Evolutionary conservation across 2,888 invertebrate genomes (phyloP), one percentile per base, ranked within the genome.

Genomic region (Drosophila seclusa): DNA sequence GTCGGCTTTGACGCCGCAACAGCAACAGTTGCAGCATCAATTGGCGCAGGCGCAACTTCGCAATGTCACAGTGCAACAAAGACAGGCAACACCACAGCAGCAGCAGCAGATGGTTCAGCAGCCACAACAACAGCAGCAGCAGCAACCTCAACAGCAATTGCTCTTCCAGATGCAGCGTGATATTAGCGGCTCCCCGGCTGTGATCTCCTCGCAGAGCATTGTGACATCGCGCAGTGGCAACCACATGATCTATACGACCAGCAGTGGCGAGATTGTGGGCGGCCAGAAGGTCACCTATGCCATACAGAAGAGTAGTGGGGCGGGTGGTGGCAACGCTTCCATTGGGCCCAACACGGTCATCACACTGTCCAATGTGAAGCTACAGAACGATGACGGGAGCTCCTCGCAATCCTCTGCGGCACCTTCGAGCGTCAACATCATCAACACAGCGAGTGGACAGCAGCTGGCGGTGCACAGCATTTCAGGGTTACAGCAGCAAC

Each of bases 211-310:
- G 31, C 76, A 69, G 50, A 78, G 77, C 34, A 73, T 81, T 45
- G 67, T 80, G 27, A 66, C 85, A 13, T 78, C 90, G 29, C 89
- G 91, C 50, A 82, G 91, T 6, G 91, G 91, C 61, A 92, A 91
- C 62, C 92, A 92, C 57, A 91, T 92, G 87, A 91, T 92, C 49
- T 91, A 91, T 57, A 92, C 91, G 11, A 91, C 91, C 6, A 89
- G 89, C 49, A 81, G 90, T 16, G 87, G 90, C 11, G 91, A 91
- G 60, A 88, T 87, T 24, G 82, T 82, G 57, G 49, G 83, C 78
- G 50, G 85, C 6, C 92, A 92, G 58, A 92, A 92, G 71, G 91
- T 92, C n/a, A 90, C 92, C 16, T 89, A 92, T 73, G 84, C 85
- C 70, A 83, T 87, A 69, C 87, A 87, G 61, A 87, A 87, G 61